phyloP scores from a whole-genome alignment of 2,113 vertebrate species.

The Hystrix brachyura region DNA sequence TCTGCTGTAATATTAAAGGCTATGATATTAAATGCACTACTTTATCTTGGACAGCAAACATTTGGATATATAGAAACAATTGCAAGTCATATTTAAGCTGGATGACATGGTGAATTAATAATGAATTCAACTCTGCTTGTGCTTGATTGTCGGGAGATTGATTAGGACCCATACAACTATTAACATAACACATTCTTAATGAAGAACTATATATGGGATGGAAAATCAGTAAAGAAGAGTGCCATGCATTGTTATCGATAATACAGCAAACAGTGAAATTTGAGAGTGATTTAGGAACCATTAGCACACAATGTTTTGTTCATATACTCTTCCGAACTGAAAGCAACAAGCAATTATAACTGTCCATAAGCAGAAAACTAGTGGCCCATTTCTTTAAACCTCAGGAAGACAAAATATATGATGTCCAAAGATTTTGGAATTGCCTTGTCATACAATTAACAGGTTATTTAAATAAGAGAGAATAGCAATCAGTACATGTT shows the following conservation, averaged over 20 bases:
- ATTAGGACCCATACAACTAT: not conserved
- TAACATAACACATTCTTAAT: not conserved
- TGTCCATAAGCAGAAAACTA: constrained; percentile 11
- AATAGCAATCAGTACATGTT: not conserved
- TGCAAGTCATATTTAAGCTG: constrained; percentile 43
- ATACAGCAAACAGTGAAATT: constrained; percentile 11
- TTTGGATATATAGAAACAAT: constrained; percentile 35
- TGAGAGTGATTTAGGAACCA: constrained; percentile 32
- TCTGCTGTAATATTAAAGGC: not conserved
- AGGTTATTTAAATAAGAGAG: constrained; percentile 35
- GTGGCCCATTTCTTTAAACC: not conserved
- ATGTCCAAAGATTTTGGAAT: constrained; percentile 50
- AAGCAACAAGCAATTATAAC: constrained; percentile 39
- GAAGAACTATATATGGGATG: constrained; percentile 3
- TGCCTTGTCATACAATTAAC: not conserved
- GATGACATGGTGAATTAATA: constrained; percentile 11
- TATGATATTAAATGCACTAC: constrained; percentile 22
- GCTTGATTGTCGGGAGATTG: not conserved
- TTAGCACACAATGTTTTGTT: constrained; percentile 4
- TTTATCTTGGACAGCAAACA: not conserved
- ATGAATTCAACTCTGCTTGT: constrained; percentile 20
- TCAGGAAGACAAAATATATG: constrained; percentile 21
- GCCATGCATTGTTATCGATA: not conserved
- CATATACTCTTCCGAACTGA: not conserved
- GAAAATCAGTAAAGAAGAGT: constrained; percentile 9